These are phyloP conservation scores for Drosophila insularis DNA, from an alignment of 1,140 invertebrate species.

Conservation along the genomic window DNA sequence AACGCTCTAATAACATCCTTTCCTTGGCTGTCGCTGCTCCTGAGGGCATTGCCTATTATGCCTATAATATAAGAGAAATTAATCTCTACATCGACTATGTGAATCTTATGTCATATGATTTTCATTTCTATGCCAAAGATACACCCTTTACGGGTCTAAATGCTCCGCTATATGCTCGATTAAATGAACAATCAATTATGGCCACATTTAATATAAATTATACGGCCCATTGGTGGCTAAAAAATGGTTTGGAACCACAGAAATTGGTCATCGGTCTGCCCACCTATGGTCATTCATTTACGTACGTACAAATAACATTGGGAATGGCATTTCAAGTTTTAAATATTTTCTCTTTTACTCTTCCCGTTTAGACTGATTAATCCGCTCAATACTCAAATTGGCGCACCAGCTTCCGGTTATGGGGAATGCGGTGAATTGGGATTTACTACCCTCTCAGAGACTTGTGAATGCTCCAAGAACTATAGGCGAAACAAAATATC, in stretches of 20 bases:
- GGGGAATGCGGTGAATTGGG: slow-evolving; percentile 87
- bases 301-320: slow-evolving; percentile 80
- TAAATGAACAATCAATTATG: slow-evolving; percentile 86
- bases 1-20: slow-evolving; percentile 84
- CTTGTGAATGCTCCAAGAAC: slow-evolving; percentile 86
- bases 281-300: slow-evolving; percentile 93
- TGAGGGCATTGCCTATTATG: slow-evolving; percentile 87
- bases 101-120: slow-evolving; percentile 96
- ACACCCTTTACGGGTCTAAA: slow-evolving; percentile 92
- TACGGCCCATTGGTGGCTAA: slow-evolving; percentile 90
- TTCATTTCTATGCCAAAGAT: slow-evolving; percentile 89
- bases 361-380: slow-evolving; percentile 86
- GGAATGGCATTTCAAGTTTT: too few relatives aligned
- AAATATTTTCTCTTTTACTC: not conserved
- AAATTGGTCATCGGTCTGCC: slow-evolving; percentile 95
- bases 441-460: slow-evolving; percentile 87
- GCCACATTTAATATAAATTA: slow-evolving; percentile 92
- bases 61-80: slow-evolving; percentile 90
- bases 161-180: slow-evolving; percentile 87
- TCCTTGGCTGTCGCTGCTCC: slow-evolving; percentile 91
- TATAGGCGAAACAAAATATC: slow-evolving; percentile 82
- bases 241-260: slow-evolving; percentile 89
- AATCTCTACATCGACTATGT: slow-evolving; percentile 92
- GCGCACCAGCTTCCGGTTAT: slow-evolving; percentile 88
- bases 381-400: slow-evolving; percentile 86